Evolutionary conservation across 2,113 vertebrate species (phyloP), one percentile per base, ranked within the genome.

Genomic region (Poecile atricapillus): DNA sequence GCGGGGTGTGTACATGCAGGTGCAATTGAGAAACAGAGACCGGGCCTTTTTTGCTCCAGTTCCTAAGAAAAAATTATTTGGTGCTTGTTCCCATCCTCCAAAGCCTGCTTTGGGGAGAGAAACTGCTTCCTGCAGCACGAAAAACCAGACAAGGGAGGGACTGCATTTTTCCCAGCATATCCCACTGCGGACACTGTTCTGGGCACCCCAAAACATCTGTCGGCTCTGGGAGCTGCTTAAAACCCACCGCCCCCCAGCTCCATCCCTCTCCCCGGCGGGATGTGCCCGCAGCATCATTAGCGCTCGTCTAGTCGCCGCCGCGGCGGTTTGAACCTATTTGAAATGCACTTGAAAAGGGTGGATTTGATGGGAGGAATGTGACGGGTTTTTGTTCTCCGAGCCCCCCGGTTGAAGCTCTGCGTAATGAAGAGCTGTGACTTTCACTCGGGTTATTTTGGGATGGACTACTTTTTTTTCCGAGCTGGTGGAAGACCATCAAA

Each of bases 401-500:
- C 90, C 91, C 94, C 90, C 62, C 24, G n/a, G 83, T 89, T 94
- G 90, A 96, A 96, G 87, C 88, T 81, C 76, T 90, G 30, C 88
- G 81, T 95, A 97, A 97, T 95, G 91, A 97, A 95, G 94, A 96
- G 95, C 94, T 96, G 88, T 93, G 93, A 96, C 95, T 96, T 94
- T 95, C 90, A 87, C 93, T 96, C 25, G 68, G 88, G 96, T 97
- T 97, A 96, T 97, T 97, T 97, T 95, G 91, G 89, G 95, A 96
- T 95, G 96, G 97, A 97, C 96, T 97, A 97, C 92, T 97, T 97
- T 96, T 96, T 92, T 93, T 92, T 90, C 94, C 28, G 23, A 92
- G 95, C 94, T 70, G 78, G 97, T 97, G 97, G 97, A 97, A 97
- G 97, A 97, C 96, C 97, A 97, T 97, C 97, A 97, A 97, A 97